These are phyloP conservation scores for Actinernus sp. DNA, from an alignment of 92 coral and sea anemone species.

Conservation along the genomic window DNA sequence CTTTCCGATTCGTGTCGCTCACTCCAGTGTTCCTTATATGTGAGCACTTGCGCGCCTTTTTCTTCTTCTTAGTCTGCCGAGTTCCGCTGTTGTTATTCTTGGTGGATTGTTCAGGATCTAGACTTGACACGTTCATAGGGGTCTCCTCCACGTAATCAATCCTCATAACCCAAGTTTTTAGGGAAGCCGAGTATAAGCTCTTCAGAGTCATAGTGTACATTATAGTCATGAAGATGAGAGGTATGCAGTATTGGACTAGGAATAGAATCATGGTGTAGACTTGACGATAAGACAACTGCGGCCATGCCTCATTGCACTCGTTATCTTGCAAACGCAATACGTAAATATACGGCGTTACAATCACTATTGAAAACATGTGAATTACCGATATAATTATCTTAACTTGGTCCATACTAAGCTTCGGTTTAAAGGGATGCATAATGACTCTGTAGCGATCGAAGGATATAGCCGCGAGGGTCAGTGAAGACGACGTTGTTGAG, in stretches of 20 bases:
- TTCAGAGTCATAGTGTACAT: slow-evolving; percentile 86
- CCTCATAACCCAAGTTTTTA: slow-evolving; percentile 59
- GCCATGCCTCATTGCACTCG: slow-evolving; percentile 82
- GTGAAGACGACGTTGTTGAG: slow-evolving; percentile 82
- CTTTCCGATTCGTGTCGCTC: slow-evolving; percentile 78
- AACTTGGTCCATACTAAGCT: slow-evolving; percentile 74
- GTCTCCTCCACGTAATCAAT: slow-evolving; percentile 30
- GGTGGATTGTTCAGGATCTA: slow-evolving; percentile 3
- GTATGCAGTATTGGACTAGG: slow-evolving; percentile 79
- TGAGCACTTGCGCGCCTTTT: slow-evolving; percentile 8
- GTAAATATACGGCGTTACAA: slow-evolving; percentile 78
- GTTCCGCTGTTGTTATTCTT: slow-evolving; percentile 8
- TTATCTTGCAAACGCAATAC: slow-evolving; percentile 43
- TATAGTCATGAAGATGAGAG: slow-evolving; percentile 73
- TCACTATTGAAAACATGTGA: slow-evolving; percentile 61
- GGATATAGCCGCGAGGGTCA: slow-evolving; percentile 90
- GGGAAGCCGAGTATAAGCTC: slow-evolving; percentile 64
- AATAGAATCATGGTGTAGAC: slow-evolving; percentile 76
- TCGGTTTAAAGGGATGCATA: slow-evolving; percentile 90
- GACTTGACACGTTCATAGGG: neutral
- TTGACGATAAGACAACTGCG: slow-evolving; percentile 49
- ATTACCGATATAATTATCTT: slow-evolving; percentile 62
- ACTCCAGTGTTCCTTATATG: slow-evolving; percentile 36
- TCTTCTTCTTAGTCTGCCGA: slow-evolving; percentile 18
- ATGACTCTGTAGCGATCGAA: slow-evolving; percentile 92